Conservation (phyloP, 2,113 vertebrate genomes). For the Alectura lathami region DNA sequence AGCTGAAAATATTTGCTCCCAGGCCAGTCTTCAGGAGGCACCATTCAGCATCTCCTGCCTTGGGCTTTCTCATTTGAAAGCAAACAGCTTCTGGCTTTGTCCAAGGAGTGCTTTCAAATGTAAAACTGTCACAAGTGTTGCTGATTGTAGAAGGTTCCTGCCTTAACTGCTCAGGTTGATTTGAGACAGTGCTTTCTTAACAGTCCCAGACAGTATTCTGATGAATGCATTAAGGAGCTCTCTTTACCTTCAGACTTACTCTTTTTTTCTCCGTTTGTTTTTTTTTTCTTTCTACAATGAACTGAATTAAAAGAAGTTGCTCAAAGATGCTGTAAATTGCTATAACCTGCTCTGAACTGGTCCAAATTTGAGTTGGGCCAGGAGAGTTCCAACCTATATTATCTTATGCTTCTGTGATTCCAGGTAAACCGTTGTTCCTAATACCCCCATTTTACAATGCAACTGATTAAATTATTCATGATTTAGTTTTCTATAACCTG, state of each 20-base stretch:
- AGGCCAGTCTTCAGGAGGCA: no score
- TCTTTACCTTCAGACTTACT: neutral
- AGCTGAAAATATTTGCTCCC: no score
- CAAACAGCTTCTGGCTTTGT: no score
- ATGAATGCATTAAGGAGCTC: neutral
- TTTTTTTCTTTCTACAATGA: neutral
- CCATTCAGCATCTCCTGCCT: no score
- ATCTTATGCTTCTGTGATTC: neutral
- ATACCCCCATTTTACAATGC: neutral
- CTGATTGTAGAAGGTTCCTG: no score
- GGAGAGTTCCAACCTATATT: neutral
- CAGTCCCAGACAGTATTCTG: no score
- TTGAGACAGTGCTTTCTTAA: no score
- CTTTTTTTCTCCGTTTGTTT: fast-evolving
- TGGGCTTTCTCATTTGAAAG: no score
- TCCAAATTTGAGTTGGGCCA: neutral
- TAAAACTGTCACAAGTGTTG: no score
- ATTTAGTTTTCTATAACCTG: neutral
- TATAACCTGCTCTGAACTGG: neutral
- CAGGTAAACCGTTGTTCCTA: neutral
- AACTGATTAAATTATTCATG: neutral
- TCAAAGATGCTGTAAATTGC: neutral
- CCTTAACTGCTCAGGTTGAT: no score
- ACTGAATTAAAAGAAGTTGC: neutral
- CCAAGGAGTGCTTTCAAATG: no score